Percentiles rank a stretch among this genome's conserved stretches.
These are phyloP conservation scores for Neoarius graeffei DNA, from an alignment of 2,113 vertebrate species.

Conservation along the genomic window DNA sequence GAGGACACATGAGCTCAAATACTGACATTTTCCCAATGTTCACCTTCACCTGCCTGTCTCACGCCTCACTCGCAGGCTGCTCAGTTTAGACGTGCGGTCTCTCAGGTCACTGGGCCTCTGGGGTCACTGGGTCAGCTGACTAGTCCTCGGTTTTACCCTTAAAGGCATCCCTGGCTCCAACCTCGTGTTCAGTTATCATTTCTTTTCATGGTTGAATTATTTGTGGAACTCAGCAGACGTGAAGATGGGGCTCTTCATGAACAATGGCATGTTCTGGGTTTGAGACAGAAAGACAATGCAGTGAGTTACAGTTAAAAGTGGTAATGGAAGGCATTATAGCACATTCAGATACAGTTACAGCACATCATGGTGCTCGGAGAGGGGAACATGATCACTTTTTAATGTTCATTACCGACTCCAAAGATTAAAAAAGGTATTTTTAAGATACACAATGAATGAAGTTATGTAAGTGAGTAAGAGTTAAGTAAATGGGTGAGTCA, in stretches of 20 bases:
- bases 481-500: no score
- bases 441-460: background rate
- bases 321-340: background rate
- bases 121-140: background rate
- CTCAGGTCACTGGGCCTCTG: background rate
- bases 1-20: slow-evolving; percentile 2
- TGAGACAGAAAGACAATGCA: background rate
- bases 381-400: no score
- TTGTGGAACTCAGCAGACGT: background rate
- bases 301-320: background rate
- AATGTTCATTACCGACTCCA: background rate
- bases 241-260: background rate
- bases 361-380: background rate
- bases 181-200: background rate
- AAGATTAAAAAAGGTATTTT: background rate
- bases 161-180: background rate
- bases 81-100: background rate
- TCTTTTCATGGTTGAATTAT: background rate
- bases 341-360: background rate
- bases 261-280: background rate
- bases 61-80: slow-evolving; percentile 22
- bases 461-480: no score
- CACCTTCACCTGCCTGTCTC: slow-evolving; percentile 20
- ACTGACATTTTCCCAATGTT: slow-evolving; percentile 21
- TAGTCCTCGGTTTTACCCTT: background rate